Conservation (phyloP, 2,888 invertebrate genomes). For the Cataglyphis livida region DNA sequence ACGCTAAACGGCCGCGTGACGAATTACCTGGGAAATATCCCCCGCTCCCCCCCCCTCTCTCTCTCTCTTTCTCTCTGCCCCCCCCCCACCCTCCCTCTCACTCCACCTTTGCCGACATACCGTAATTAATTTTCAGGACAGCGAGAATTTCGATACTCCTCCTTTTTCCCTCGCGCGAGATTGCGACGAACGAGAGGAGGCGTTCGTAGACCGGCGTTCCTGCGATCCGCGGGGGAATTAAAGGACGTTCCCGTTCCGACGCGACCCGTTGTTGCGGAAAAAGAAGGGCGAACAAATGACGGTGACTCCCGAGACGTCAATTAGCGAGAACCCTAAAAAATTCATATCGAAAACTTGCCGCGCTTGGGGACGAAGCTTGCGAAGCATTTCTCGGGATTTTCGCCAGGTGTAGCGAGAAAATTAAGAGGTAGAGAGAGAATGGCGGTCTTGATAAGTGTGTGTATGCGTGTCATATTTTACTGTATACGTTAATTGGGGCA, state of each 20-base stretch:
- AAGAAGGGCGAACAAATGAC: constrained; percentile 63
- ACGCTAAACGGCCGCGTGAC: constrained; percentile 68
- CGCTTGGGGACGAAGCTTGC: constrained; percentile 40
- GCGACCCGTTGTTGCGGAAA: constrained; percentile 39
- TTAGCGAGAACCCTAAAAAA: constrained; percentile 63
- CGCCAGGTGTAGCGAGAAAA: neutral
- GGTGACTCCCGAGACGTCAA: constrained; percentile 70
- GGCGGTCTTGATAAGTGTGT: neutral
- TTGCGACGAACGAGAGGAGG: constrained; percentile 11
- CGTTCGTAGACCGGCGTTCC: constrained; percentile 43
- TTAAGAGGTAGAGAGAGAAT: neutral
- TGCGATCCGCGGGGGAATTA: constrained; percentile 68
- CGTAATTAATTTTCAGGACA: constrained; percentile 71
- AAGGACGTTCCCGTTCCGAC: constrained; percentile 61
- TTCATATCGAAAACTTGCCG: constrained; percentile 50
- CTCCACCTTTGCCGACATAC: neutral
- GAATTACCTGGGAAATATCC: constrained; percentile 69
- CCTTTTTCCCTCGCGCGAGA: constrained; percentile 49
- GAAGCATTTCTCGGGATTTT: constrained; percentile 4
- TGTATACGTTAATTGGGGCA: neutral
- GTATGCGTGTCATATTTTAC: neutral
- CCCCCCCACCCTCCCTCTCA: neutral
- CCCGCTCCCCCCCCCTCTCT: neutral
- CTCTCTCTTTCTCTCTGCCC: neutral
- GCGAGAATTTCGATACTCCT: constrained; percentile 62